phyloP scores from a whole-genome alignment of 2,888 invertebrate genomes.

The Acrobeloides nanus region DNA sequence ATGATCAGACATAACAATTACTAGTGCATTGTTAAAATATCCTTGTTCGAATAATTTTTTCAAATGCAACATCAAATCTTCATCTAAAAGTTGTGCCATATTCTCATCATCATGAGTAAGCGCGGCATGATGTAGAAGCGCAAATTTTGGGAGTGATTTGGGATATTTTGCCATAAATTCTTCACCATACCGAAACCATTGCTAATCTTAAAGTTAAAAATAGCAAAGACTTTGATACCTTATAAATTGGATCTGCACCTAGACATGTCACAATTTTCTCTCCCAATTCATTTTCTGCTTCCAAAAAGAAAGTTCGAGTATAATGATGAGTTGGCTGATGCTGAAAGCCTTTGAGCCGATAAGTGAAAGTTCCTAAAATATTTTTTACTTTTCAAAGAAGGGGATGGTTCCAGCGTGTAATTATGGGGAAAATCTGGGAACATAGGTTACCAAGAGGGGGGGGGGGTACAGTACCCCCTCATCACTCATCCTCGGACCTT shows the following conservation, averaged over 20 bases:
- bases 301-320: constrained; percentile 63
- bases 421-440: too few species aligned
- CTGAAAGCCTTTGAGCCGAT: constrained; percentile 76
- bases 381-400: too few species aligned
- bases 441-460: too few species aligned
- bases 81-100: constrained; percentile 61
- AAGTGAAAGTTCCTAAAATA: constrained; percentile 67
- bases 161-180: constrained; percentile 51
- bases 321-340: constrained; percentile 81
- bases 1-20: constrained; percentile 86
- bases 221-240: constrained; percentile 45
- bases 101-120: constrained; percentile 79
- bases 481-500: too few species aligned
- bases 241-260: not conserved
- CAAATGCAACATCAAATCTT: constrained; percentile 29
- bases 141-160: constrained; percentile 64
- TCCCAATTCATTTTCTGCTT: constrained; percentile 25
- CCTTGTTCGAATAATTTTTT: constrained; percentile 56
- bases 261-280: too few species aligned
- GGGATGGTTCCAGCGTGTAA: too few species aligned
- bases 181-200: constrained; percentile 51
- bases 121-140: constrained; percentile 79
- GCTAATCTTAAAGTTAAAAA: constrained; percentile 37
- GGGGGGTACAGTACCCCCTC: too few species aligned
- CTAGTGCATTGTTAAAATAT: constrained; percentile 69